These are phyloP conservation scores for Crotalus horridus DNA, from an alignment of 2,113 vertebrate genomes.

Conservation along the genomic window DNA sequence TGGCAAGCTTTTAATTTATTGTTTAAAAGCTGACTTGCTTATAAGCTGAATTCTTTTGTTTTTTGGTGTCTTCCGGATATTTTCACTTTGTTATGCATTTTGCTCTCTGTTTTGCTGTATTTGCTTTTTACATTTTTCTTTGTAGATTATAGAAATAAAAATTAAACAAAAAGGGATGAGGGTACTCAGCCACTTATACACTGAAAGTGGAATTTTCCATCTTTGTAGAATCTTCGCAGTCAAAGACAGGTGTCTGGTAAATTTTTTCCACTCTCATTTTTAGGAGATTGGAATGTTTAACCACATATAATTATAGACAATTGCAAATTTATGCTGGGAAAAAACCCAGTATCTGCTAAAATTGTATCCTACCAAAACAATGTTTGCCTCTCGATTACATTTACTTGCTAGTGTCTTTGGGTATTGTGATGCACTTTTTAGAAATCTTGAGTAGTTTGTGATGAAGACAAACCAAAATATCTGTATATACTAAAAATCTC, in stretches of 20 bases:
- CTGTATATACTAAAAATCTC: background rate
- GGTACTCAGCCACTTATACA: background rate
- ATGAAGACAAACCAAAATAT: background rate
- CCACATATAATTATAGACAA: background rate
- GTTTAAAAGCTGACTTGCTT: background rate
- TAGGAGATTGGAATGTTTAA: background rate
- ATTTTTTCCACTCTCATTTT: background rate
- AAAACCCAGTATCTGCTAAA: background rate
- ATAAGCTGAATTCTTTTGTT: background rate
- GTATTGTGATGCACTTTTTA: background rate
- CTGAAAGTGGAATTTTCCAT: background rate
- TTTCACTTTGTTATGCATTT: background rate
- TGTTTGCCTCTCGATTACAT: background rate
- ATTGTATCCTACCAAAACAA: background rate
- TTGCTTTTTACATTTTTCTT: background rate
- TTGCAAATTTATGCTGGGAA: background rate
- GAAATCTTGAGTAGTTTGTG: background rate
- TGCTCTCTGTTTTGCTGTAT: background rate
- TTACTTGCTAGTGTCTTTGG: background rate
- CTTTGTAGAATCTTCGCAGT: background rate
- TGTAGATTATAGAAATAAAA: background rate
- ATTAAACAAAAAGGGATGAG: background rate
- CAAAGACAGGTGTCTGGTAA: background rate
- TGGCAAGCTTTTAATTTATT: background rate
- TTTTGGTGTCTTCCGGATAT: background rate